Evolutionary conservation across 2,888 invertebrate genomes (phyloP).

Genomic region (Cerastis rubricosa): DNA sequence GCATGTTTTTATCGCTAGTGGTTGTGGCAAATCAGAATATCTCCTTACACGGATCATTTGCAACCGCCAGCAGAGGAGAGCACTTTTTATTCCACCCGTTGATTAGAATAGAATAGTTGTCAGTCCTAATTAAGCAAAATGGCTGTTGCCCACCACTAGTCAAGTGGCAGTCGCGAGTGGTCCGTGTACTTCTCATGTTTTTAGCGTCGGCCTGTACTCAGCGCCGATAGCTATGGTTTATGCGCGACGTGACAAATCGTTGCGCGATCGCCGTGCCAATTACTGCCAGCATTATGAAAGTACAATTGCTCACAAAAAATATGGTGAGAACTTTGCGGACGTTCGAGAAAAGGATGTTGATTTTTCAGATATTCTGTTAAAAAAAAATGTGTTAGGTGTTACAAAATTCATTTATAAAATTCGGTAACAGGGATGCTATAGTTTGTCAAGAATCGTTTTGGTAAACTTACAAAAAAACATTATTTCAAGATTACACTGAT

Average conservation of each 20-base stretch:
- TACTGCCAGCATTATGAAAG: conserved; percentile 50
- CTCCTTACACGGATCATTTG: not conserved
- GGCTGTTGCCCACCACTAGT: not conserved
- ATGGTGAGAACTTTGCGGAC: not conserved
- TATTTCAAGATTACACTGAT: not conserved
- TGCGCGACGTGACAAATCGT: conserved; percentile 64
- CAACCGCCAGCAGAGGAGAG: not conserved
- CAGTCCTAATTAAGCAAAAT: not conserved
- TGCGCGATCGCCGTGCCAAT: conserved; percentile 58
- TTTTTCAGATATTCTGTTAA: not conserved
- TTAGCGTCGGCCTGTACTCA: conserved; percentile 16
- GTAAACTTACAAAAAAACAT: not conserved
- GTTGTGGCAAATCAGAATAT: not conserved
- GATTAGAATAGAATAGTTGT: too few relatives aligned
- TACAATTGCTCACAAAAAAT: conserved; percentile 44
- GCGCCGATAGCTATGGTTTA: conserved; percentile 54
- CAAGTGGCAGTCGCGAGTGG: not conserved
- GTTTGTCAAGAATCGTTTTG: not conserved
- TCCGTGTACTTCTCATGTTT: conserved; percentile 37
- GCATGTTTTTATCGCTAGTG: not conserved
- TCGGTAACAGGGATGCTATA: not conserved
- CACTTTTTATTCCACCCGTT: too few relatives aligned
- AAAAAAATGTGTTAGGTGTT: not conserved
- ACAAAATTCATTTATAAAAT: not conserved
- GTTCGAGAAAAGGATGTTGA: conserved; percentile 1